Base-by-base conservation (phyloP, 2,888 invertebrate genomes). In the Acleris holmiana region DNA sequence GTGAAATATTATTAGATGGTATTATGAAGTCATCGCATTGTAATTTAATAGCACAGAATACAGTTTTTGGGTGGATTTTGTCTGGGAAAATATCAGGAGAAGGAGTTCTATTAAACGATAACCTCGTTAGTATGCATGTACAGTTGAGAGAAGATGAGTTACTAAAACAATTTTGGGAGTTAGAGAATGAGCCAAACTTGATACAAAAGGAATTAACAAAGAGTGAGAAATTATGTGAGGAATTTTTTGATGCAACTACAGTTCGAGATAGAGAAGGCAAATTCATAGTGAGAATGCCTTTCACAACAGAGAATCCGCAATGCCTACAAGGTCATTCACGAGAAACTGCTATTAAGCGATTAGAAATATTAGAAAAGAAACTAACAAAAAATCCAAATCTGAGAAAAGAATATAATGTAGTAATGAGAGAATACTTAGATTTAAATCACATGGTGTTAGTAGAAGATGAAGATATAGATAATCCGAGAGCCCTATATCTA, bases 241-340 rank as follows among this genome's bases (percentile, higher is more conserved):
- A 67, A 2, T 47, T 67, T n/a, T 67, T 50, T 25, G 47, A 66
- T 18, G 3, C 17, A 44, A 66, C 64, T 21, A 66, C 66, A 10
- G 23, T 46, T 17, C 64, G 68, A 53, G 47, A 66, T 35, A 50
- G 58, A 18, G 54, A 68, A 10, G 68, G 70, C 6, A 60, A 66
- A 47, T 65, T 55, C 29, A 47, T 68, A n/a, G 69, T 69, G 7
- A 59, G 49, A 57, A 55, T 70, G 51, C 70, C 69, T 15, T 70
- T 69, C 35, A 56, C 19, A 58, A 58, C 40, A 10, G 40, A 53
- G 6, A 53, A 69, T 49, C 67, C 68, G 50, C 29, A 61, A 19
- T 57, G 68, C 64, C 56, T 57, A 48, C 64, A 68, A 49, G 68
- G 66, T 19, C 29, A 65, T 40, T 66, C 60, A 21, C 61, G 50